Evolutionary conservation across 2,113 vertebrate species (phyloP), one percentile per base, ranked within the genome.

Genomic region (Chelonoidis abingdonii): DNA sequence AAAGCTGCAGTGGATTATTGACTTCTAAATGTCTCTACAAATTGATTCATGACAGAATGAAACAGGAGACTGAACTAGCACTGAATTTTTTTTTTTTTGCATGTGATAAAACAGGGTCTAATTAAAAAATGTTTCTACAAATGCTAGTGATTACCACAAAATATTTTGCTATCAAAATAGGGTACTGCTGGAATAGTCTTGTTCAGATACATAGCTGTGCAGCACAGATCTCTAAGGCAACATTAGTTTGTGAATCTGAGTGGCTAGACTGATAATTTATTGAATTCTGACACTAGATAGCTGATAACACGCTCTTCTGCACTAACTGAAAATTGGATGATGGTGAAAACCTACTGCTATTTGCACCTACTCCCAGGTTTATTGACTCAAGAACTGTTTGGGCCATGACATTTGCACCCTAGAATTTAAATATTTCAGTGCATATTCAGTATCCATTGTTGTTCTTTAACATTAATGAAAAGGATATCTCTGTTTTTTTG

Each of bases 31-130:
- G 98, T 98, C 98, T 98, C 98, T 98, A 97, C 98, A 94, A 98
- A 98, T 98, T 98, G 98, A 98, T 98, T 98, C 98, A 98, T 98
- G 98, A 98, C 98, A 98, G 98, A 98, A 98, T 98, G 98, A 98
- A 98, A 98, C 98, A 98, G 97, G 97, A 98, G 97, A 98, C 97
- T 98, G 97, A 98, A 98, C 98, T 97, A 98, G 97, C 94, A 95
- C 97, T 98, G 98, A 98, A 98, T 98, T 98, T 98, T 98, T 98
- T 97, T 98, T 65, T 65, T 98, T 96, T 96, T 97, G 98, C 98
- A 97, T 98, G 98, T 98, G 97, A 98, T 98, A 98, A 98, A 98
- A 89, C 98, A 97, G 95, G 90, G 95, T 97, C 98, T 98, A 72
- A 98, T 98, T 98, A 98, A 98, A 98, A 98, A 98, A 96, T 97